Conservation (phyloP, 1,140 invertebrate species). For the Drosophila seguyi region DNA sequence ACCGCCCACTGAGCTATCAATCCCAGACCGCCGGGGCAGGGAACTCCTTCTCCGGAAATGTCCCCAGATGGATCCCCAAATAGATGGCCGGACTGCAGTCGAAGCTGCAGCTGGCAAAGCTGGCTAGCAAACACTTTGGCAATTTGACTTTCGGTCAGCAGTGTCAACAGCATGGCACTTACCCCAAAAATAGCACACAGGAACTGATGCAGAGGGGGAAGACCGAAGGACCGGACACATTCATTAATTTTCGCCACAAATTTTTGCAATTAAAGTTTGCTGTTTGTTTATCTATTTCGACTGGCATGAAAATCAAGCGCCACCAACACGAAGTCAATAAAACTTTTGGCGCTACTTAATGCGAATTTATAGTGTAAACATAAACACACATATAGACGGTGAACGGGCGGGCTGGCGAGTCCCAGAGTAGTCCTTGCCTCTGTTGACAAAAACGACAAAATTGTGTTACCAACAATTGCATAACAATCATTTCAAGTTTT, state of each 20-base stretch:
- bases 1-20: slow-evolving; percentile 40
- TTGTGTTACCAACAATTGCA: slow-evolving; percentile 84
- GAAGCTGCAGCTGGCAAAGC: slow-evolving; percentile 47
- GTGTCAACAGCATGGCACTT: slow-evolving; percentile 69
- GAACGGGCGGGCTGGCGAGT: neutral
- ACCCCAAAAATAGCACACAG: slow-evolving; percentile 22
- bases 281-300: slow-evolving; percentile 81
- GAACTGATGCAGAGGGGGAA: neutral
- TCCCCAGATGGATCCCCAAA: slow-evolving; percentile 11
- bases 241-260: slow-evolving; percentile 82
- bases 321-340: slow-evolving; percentile 81
- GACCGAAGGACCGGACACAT: slow-evolving; percentile 41
- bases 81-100: slow-evolving; percentile 15
- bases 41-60: slow-evolving; percentile 5
- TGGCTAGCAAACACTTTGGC: slow-evolving; percentile 77
- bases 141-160: slow-evolving; percentile 82
- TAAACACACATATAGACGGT: slow-evolving; percentile 57
- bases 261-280: slow-evolving; percentile 83
- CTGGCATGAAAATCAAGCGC: slow-evolving; percentile 73
- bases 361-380: slow-evolving; percentile 84
- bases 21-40: slow-evolving; percentile 17
- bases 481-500: slow-evolving; percentile 85
- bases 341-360: slow-evolving; percentile 83
- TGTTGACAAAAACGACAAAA: slow-evolving; percentile 78
- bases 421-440: slow-evolving; percentile 21